phyloP scores from a whole-genome alignment of 2,113 vertebrate species.

The Todiramphus chloris region DNA sequence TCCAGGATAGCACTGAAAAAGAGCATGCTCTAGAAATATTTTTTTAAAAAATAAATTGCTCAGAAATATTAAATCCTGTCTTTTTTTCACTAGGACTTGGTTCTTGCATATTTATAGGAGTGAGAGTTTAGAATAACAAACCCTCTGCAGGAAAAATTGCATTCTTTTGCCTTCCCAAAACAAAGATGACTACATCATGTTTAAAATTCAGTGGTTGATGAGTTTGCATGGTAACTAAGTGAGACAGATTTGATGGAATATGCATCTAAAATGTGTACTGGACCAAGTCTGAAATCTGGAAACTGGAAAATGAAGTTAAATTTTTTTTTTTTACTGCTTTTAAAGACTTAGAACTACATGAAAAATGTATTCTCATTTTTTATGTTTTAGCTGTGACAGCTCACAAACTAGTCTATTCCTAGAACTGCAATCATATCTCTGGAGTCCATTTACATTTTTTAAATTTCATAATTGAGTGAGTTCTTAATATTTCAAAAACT shows the following conservation, averaged over 20 bases:
- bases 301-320: background rate
- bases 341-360: background rate
- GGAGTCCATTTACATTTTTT: background rate
- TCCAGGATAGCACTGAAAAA: background rate
- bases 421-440: background rate
- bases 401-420: background rate
- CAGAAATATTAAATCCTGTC: background rate
- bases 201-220: conserved; percentile 1
- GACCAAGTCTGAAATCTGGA: background rate
- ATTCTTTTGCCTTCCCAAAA: background rate
- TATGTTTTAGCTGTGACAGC: background rate
- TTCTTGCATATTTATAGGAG: background rate
- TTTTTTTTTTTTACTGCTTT: background rate
- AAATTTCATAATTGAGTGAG: conserved; percentile 17
- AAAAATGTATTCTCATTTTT: conserved; percentile 8
- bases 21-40: background rate
- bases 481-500: conserved; percentile 31
- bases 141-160: background rate
- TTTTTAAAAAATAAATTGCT: background rate
- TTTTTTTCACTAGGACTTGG: background rate
- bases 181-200: background rate
- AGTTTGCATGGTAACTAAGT: background rate
- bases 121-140: background rate
- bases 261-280: background rate
- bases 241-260: background rate